Evolutionary conservation across 23 tunicate species (phyloP), one percentile per base, ranked within the genome.

Genomic region (Ciona savignyi): DNA sequence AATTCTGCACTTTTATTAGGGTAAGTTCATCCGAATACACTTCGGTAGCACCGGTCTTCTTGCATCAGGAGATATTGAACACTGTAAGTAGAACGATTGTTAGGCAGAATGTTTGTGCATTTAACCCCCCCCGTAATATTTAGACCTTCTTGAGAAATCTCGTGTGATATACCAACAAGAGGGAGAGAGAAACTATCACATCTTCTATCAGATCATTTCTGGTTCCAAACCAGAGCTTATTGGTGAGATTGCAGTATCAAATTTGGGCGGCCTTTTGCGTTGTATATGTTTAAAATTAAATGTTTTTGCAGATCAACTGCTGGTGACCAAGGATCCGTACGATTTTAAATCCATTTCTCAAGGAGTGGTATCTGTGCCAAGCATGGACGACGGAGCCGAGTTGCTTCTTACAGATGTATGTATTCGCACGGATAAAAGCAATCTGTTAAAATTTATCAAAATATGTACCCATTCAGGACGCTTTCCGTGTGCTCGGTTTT

Each of bases 51-150:
- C 98, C 29, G 98, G 98, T 15, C 75, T 77, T 21, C 63, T 92
- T 72, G 98, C 98, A 22, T 92, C 98, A 25, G 98, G 98, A 67
- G 98, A 92, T 71, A 92, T 92, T 67, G 98, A 92, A 56, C 89
- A 85, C 80, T 92, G 96, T 88, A 70, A 88, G 96, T 77, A 24
- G 29, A 20, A 24, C 26, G 6, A 63, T 9, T 22, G 4, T 63
- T 63, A 22, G 6, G 26, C 26, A 63, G 22, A 4, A 11, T 11
- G 19, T 49, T 11, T 11, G 61, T 15, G 61, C 15, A 49, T 11
- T 20, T 70, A 1, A 11, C 15, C 20, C 15, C 20, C 61, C 15
- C 15, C 20, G 20, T 11, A 49, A 27, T 70, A 33, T 35, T 63
- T 65, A 88, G 96, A 88, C 62, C 79, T 88, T 67, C 84, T 88